These are phyloP conservation scores for Drosophila pandora DNA, from an alignment of 1,140 invertebrate species.

Conservation along the genomic window DNA sequence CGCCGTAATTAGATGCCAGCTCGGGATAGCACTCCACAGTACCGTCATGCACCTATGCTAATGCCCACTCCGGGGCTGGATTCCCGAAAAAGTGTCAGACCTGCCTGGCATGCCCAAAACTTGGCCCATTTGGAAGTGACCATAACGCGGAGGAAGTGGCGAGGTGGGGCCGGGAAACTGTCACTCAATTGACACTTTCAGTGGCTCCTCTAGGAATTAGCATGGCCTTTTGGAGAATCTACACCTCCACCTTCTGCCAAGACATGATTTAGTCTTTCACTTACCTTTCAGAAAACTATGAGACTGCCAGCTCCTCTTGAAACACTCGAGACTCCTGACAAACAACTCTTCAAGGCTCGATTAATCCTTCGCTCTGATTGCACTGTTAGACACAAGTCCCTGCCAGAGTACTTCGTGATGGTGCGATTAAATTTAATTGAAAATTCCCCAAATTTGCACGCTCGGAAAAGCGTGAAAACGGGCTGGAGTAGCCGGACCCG, in stretches of 20 bases:
- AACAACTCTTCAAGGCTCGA: conserved; percentile 22
- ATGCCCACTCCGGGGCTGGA: conserved; percentile 17
- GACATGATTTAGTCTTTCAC: background rate
- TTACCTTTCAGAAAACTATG: conserved; percentile 17
- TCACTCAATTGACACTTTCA: conserved; percentile 37
- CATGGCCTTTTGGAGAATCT: conserved; percentile 3
- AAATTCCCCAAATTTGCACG: conserved; percentile 41
- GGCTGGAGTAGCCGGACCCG: background rate
- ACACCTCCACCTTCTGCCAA: background rate
- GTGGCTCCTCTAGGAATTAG: conserved; percentile 4
- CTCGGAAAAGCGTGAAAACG: conserved; percentile 15
- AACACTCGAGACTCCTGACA: conserved; percentile 8
- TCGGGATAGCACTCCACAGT: conserved; percentile 45
- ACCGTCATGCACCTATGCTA: conserved; percentile 53
- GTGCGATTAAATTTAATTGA: conserved; percentile 58
- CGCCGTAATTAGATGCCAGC: conserved; percentile 72
- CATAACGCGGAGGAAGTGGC: conserved; percentile 26
- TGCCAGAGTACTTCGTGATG: conserved; percentile 5
- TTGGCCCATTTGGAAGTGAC: conserved; percentile 74
- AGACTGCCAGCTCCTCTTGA: background rate
- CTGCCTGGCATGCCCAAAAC: conserved; percentile 48
- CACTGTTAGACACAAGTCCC: conserved; percentile 8
- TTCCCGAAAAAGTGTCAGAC: conserved; percentile 21
- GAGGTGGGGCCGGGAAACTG: background rate
- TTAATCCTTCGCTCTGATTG: conserved; percentile 54